Percentiles rank a stretch among this genome's conserved stretches.
phyloP scores from a whole-genome alignment of 2,797 vertebrate species.

The Aulostomus chinensis region DNA sequence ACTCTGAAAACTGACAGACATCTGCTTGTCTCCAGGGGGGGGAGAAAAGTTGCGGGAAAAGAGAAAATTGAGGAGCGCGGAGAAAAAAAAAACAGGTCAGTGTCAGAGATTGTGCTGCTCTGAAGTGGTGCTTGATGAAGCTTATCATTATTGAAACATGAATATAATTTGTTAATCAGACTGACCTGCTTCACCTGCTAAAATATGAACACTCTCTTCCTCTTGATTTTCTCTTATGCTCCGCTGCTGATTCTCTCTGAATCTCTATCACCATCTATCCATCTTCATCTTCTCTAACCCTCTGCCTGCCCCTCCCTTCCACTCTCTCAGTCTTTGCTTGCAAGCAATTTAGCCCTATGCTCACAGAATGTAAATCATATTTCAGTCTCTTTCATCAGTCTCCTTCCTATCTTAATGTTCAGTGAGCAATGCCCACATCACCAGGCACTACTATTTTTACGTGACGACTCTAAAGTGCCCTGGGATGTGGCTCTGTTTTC shows the following conservation, averaged over 20 bases:
- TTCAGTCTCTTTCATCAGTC: conserved; percentile 78
- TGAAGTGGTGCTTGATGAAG: conserved; percentile 27
- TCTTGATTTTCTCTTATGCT: conserved; percentile 19
- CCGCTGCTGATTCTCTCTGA: conserved; percentile 23
- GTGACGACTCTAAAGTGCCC: conserved; percentile 28
- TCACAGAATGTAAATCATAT: conserved; percentile 69
- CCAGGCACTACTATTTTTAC: conserved; percentile 65
- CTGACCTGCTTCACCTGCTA: conserved; percentile 44
- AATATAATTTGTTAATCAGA: conserved; percentile 59
- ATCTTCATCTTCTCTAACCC: conserved; percentile 39
- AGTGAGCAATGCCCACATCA: conserved; percentile 40
- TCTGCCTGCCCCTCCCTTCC: conserved; percentile 19
- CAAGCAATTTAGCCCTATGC: conserved; percentile 29
- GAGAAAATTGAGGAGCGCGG: not conserved
- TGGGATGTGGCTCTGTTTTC: conserved; percentile 54
- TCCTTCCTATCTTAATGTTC: conserved; percentile 44
- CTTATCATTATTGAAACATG: conserved; percentile 52
- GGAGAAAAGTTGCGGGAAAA: conserved; percentile 8
- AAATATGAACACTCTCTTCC: conserved; percentile 41
- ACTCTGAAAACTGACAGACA: conserved; percentile 24
- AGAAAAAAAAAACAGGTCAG: not conserved
- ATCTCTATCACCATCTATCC: conserved; percentile 24
- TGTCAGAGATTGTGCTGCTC: conserved; percentile 4
- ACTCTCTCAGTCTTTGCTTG: conserved; percentile 21
- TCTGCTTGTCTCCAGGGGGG: conserved; percentile 8